Conservation (phyloP, 2,888 invertebrate genomes). For the Drosophila gaucha region DNA sequence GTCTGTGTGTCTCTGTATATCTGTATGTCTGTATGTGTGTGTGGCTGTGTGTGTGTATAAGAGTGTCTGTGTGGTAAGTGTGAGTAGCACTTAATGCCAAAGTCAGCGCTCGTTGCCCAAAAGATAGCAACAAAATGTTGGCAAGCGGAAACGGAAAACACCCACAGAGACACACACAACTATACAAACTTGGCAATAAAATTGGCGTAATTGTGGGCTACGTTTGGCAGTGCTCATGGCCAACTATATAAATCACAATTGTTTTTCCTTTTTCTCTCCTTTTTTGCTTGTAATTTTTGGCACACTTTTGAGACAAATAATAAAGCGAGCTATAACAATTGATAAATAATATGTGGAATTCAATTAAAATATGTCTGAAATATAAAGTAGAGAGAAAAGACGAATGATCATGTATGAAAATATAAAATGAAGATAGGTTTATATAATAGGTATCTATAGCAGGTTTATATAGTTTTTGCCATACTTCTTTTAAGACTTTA, state of each 20-base stretch:
- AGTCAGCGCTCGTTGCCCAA: slow-evolving; percentile 1
- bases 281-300: not conserved
- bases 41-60: not conserved
- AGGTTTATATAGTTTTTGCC: not conserved
- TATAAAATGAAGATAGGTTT: no score
- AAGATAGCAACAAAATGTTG: slow-evolving; percentile 8
- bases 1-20: not conserved
- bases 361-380: not conserved
- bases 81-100: slow-evolving; percentile 38
- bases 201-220: slow-evolving; percentile 9
- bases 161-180: slow-evolving; percentile 16
- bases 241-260: not conserved
- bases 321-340: not conserved
- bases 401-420: no score
- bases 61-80: not conserved
- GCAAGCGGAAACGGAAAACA: slow-evolving; percentile 46
- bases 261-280: not conserved
- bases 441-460: no score
- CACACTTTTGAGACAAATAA: not conserved
- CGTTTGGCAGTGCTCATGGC: slow-evolving; percentile 1
- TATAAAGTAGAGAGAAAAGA: not conserved
- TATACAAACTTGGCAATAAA: slow-evolving; percentile 23
- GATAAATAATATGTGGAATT: slow-evolving; percentile 2
- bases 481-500: not conserved
- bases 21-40: not conserved